These are phyloP conservation scores for Potorous gilbertii DNA, from an alignment of 2,797 vertebrate genomes.

Conservation along the genomic window DNA sequence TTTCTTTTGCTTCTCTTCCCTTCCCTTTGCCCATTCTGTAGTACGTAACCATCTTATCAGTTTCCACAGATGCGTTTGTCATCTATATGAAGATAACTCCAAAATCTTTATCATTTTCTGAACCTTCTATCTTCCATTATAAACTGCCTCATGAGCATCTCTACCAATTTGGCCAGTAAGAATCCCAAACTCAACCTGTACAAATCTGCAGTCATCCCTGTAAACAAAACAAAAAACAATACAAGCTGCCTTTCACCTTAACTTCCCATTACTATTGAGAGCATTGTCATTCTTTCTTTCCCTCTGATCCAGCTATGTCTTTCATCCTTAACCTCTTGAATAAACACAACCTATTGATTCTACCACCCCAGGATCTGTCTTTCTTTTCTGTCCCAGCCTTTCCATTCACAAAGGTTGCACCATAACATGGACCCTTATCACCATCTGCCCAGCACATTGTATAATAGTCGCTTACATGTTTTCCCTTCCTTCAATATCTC, in stretches of 20 bases:
- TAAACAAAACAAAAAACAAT: neutral
- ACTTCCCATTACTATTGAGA: neutral
- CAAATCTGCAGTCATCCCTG: neutral
- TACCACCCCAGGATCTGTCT: neutral
- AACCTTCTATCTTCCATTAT: neutral
- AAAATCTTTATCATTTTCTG: neutral
- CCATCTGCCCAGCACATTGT: neutral
- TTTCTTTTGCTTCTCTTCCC: too few relatives aligned
- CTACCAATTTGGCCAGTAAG: neutral
- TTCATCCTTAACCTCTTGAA: neutral
- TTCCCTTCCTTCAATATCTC: neutral
- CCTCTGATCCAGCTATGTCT: neutral
- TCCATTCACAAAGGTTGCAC: neutral
- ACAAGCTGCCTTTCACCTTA: neutral
- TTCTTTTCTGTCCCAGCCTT: neutral
- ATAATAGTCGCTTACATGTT: neutral
- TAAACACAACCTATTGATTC: neutral
- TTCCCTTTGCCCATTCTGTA: neutral
- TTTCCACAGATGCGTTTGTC: neutral
- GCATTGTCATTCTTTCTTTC: neutral
- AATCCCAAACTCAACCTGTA: neutral
- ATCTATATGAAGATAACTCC: neutral
- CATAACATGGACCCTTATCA: neutral
- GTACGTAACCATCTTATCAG: neutral
- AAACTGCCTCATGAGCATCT: neutral